Base-by-base conservation (phyloP, 2,113 vertebrate genomes). In the Myrmecobius fasciatus region DNA sequence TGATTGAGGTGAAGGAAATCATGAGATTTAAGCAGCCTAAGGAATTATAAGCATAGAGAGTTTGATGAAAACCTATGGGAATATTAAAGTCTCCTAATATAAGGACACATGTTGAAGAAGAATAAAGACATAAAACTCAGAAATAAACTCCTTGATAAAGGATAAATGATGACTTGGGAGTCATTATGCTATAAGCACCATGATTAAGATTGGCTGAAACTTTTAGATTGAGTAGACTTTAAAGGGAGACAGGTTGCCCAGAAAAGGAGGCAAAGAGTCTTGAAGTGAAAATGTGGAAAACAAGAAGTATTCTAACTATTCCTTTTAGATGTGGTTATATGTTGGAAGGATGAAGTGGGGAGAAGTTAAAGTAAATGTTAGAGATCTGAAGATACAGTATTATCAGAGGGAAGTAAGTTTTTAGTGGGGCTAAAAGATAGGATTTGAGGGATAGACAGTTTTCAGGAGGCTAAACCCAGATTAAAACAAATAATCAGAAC, bases 311-410 rank as follows among this genome's bases (percentile, higher is more conserved):
- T 36, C 12, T 17, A 67, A 36, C 2, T n/a, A 12, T 6, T 67
- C 31, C 60, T 67, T 14, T 14, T 3, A 3, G 26, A 28, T 60
- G 56, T 60, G 56, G 31, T 2, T 31, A 28, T 60, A 31, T 60
- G 2, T 60, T 56, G 10, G 28, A 28, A 28, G 0, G 3, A 0
- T 4, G 14, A 12, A 5, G 60, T 17, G 0, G 11, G 36, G 31
- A 67, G 28, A 67, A 67, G 11, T 67, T 67, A 67, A 4, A n/a
- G 12, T 5, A 14, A 67, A 20, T 67, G 12, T 67, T 67, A n/a
- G 31, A 28, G 9, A 12, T 11, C 28, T n/a, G 31, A 3, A 12
- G 31, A n/a, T 67, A 12, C 60, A 67, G 12, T 36, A 24, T n/a
- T 36, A n/a, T 67, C 26, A 60, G 26, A 60, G 56, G 14, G 31